Evolutionary conservation across 2,113 vertebrate species (phyloP).

Genomic region (Carettochelys insculpta): DNA sequence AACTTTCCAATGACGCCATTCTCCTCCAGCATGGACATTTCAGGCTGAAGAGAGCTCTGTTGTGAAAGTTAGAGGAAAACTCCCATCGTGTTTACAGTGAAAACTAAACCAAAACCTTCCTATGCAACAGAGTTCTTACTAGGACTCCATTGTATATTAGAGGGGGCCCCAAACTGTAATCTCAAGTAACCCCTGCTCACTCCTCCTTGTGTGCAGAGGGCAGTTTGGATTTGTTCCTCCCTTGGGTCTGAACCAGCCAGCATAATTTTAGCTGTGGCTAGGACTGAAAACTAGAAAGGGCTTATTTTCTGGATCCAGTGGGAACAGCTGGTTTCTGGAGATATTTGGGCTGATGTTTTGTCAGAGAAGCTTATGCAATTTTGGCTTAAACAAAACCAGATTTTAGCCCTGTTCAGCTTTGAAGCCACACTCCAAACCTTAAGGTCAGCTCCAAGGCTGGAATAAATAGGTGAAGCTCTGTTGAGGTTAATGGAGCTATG

Average conservation of each 20-base stretch:
- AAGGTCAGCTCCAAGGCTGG: not conserved
- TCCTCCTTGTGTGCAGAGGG: not conserved
- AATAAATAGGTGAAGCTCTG: not conserved
- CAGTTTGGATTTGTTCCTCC: not conserved
- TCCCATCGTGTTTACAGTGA: not conserved
- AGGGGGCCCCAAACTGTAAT: not conserved
- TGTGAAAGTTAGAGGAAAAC: not conserved
- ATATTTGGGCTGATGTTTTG: not conserved
- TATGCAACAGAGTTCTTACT: not conserved
- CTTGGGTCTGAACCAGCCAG: not conserved
- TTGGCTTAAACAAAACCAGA: not conserved
- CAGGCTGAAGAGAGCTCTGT: not conserved
- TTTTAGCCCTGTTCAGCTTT: not conserved
- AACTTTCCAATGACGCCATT: not conserved
- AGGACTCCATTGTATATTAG: not conserved
- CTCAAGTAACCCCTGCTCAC: not conserved
- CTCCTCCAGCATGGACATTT: not conserved
- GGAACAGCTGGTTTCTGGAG: not conserved
- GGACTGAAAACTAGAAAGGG: not conserved
- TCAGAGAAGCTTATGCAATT: not conserved
- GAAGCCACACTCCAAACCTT: not conserved
- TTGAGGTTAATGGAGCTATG: not conserved
- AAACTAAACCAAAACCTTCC: not conserved
- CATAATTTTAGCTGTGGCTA: not conserved
- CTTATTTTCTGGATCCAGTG: not conserved